A percentile compares a stretch with the other conserved stretches of the same genome.
Evolutionary conservation across 2,113 vertebrate genomes (phyloP).

Genomic region (Pteropus alecto): DNA sequence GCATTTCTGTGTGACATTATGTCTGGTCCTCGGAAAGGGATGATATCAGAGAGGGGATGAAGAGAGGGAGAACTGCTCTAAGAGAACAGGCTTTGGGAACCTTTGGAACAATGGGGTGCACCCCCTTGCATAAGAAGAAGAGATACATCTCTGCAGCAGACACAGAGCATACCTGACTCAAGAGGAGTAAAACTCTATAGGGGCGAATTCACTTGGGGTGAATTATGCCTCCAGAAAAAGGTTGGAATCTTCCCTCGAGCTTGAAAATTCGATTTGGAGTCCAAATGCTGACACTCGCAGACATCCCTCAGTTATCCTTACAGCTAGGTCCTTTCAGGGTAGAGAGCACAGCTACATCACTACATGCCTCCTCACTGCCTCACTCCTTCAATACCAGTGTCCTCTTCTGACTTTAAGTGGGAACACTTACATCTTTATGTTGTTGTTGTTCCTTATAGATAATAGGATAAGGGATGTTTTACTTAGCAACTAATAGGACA

Average conservation of each 20-base stretch:
- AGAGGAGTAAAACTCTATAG: background rate
- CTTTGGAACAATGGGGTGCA: background rate
- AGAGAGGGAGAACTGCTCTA: background rate
- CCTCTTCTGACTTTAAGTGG: background rate
- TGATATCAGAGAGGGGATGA: background rate
- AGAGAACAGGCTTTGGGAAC: background rate
- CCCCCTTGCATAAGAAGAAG: too few relatives aligned
- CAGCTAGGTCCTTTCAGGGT: background rate
- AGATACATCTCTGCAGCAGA: background rate
- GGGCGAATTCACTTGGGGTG: background rate
- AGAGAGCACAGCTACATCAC: too few relatives aligned
- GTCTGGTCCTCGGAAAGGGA: background rate
- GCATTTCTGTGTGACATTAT: background rate
- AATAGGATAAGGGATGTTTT: background rate
- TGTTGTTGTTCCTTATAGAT: background rate
- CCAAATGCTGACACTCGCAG: background rate
- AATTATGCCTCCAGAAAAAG: background rate
- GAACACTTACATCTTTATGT: background rate
- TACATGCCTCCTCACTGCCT: background rate
- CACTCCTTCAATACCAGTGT: background rate
- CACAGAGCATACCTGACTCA: background rate
- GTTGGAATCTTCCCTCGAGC: background rate
- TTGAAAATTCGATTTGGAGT: background rate
- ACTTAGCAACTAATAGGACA: background rate
- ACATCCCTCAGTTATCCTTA: background rate